A percentile compares a stretch with the other conserved stretches of the same genome.
Evolutionary conservation across 2,113 vertebrate genomes (phyloP).

Genomic region (Athene cunicularia): DNA sequence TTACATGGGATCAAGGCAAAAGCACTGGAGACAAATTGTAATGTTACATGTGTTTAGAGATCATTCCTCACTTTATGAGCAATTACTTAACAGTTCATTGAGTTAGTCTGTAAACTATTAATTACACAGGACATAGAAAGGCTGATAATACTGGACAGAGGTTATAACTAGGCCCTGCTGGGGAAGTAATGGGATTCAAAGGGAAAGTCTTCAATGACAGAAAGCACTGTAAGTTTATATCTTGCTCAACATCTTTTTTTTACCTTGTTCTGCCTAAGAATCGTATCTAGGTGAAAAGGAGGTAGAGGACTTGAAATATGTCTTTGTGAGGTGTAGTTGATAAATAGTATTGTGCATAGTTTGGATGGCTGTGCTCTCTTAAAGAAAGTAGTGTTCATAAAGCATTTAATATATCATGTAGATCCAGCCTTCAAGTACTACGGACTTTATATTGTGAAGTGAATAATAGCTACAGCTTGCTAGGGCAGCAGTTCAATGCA

Average conservation of each 20-base stretch:
- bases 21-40: neutral
- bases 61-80: neutral
- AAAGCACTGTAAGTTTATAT: neutral
- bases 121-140: neutral
- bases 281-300: neutral
- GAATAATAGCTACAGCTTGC: slow-evolving; percentile 64
- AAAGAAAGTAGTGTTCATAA: neutral
- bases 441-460: slow-evolving; percentile 47
- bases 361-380: slow-evolving; percentile 9
- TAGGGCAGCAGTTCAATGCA: slow-evolving; percentile 46
- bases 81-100: neutral
- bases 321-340: slow-evolving; percentile 7
- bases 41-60: neutral
- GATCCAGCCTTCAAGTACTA: slow-evolving; percentile 44
- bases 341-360: neutral
- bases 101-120: neutral
- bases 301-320: neutral
- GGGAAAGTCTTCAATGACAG: neutral
- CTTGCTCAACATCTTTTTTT: neutral
- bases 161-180: neutral
- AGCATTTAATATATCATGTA: slow-evolving; percentile 47
- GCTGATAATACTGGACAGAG: neutral
- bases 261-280: neutral
- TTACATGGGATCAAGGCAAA: neutral
- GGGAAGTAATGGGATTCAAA: neutral